phyloP scores from a whole-genome alignment of 2,797 vertebrate genomes.

The Schizopygopsis pylzovi region DNA sequence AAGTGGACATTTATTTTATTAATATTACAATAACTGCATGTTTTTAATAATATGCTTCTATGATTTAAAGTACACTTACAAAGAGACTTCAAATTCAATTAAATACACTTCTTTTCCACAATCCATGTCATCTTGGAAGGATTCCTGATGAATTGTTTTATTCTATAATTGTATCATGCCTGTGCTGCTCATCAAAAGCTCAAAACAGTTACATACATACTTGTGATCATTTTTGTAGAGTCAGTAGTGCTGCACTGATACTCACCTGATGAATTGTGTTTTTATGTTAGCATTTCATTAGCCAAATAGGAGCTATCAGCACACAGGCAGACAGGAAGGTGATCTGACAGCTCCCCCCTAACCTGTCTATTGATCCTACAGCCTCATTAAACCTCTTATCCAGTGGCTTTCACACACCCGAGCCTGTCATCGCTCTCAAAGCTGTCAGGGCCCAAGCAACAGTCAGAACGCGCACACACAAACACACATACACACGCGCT shows the following conservation, averaged over 20 bases:
- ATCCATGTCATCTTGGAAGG: not conserved
- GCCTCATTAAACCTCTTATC: slow-evolving; percentile 64
- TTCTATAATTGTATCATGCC: not conserved
- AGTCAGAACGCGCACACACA: slow-evolving; percentile 26
- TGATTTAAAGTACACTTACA: not conserved
- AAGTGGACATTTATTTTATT: not conserved
- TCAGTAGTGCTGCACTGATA: not conserved
- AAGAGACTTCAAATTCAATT: not conserved
- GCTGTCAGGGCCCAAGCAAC: slow-evolving; percentile 25
- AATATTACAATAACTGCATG: not conserved
- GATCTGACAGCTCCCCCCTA: slow-evolving; percentile 54
- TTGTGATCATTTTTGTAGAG: slow-evolving; percentile 4
- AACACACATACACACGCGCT: not conserved
- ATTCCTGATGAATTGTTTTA: not conserved
- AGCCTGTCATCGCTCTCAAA: slow-evolving; percentile 52
- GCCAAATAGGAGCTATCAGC: slow-evolving; percentile 54
- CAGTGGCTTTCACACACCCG: slow-evolving; percentile 56
- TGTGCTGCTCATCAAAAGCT: not conserved
- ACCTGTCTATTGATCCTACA: slow-evolving; percentile 62
- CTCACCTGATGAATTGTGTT: slow-evolving; percentile 32
- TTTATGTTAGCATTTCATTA: slow-evolving; percentile 59
- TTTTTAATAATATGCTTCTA: not conserved
- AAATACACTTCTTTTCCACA: not conserved
- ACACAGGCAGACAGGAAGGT: slow-evolving; percentile 40
- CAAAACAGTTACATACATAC: not conserved